A percentile compares a stretch with the other conserved stretches of the same genome.
Conservation (phyloP, 2,888 invertebrate species). For the Thereva nobilitata region DNA sequence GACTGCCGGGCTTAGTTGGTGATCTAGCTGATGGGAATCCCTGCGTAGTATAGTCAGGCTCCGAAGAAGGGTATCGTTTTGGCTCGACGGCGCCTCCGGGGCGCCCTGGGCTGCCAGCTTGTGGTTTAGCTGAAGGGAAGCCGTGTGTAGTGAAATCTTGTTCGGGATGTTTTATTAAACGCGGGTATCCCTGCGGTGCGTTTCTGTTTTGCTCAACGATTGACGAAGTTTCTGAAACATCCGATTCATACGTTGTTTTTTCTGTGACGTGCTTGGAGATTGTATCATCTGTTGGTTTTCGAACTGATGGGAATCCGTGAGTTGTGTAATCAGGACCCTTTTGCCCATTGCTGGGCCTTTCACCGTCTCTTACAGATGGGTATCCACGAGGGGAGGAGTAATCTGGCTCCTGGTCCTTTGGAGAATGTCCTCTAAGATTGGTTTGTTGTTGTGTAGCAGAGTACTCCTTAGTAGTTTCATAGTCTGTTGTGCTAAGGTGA, state of each 20-base stretch:
- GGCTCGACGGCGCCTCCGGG: no score
- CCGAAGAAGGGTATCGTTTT: no score
- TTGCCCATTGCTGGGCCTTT: neutral
- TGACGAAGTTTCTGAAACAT: no score
- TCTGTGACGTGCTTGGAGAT: slow-evolving; percentile 21
- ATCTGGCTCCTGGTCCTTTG: neutral
- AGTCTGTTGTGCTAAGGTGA: no score
- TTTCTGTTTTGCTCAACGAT: no score
- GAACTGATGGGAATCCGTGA: slow-evolving; percentile 45
- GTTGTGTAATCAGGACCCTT: slow-evolving; percentile 35
- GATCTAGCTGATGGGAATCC: slow-evolving; percentile 32
- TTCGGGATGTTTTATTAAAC: no score
- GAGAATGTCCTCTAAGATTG: no score
- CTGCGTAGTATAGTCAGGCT: slow-evolving; percentile 7
- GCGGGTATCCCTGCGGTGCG: no score
- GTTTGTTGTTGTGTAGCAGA: slow-evolving; percentile 2
- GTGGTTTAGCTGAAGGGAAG: neutral
- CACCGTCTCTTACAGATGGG: neutral
- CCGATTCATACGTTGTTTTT: slow-evolving; percentile 35
- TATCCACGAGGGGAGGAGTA: neutral
- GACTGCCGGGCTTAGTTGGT: neutral
- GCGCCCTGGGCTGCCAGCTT: no score
- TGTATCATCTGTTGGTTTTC: neutral
- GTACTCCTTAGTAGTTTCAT: neutral
- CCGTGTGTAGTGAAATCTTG: neutral